Evolutionary conservation across 2,797 vertebrate genomes (phyloP), one percentile per base, ranked within the genome.

Genomic region (Rhinogobio ventralis): DNA sequence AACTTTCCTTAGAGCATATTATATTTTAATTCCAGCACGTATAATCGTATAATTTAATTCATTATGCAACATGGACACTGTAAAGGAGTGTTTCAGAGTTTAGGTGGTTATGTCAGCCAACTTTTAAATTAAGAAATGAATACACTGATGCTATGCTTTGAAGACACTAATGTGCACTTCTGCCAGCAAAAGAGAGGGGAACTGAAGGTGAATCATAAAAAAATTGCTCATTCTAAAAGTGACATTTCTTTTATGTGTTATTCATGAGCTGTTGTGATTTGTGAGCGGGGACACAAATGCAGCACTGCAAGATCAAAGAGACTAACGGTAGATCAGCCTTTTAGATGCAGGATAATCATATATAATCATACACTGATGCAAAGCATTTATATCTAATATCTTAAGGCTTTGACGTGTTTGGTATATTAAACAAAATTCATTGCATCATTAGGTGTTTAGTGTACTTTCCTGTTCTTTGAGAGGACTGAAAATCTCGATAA

Each of bases 221-320:
- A 81, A 15, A 55, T 13, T 7, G 11, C 42, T 64, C 20, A 25
- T 33, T 64, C 20, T 46, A 74, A 64, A 64, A 74, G 60, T 82
- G 71, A 51, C 30, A 49, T 82, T 60, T 82, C 78, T 80, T 55
- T 67, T 42, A 25, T 82, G 80, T 62, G 55, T 79, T 79, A 68
- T 76, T 84, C 51, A 69, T 84, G 49, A 84, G n/a, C 39, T 45
- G 69, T 71, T 60, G 57, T 72, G 67, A 71, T 81, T 72, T 81
- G 53, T 28, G 71, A 82, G 57, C 8, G 10, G 15, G 14, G 25
- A 36, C 28, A 36, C 15, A 64, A 66, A 36, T 0, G 11, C 55
- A 64, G 39, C 20, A 25, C 28, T 17, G 42, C 81, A 25, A 14
- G 42, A 82, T 74, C 69, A 64, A 66, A 82, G 42, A 64, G 71